phyloP scores from a whole-genome alignment of 2,797 vertebrate species.

The Corythornis leucogaster region DNA sequence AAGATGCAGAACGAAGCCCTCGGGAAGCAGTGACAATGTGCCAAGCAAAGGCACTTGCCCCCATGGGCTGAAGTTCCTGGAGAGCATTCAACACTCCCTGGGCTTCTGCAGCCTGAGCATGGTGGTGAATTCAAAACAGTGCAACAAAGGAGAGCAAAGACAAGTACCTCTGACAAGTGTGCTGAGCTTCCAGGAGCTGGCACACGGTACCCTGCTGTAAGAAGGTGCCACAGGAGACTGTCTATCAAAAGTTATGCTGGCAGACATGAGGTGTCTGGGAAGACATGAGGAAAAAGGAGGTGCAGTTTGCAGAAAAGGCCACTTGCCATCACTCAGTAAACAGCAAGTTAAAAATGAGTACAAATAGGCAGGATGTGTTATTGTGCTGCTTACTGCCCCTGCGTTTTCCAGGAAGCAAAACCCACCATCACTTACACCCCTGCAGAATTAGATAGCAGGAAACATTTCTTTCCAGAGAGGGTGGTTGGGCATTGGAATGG shows the following conservation, averaged over 20 bases:
- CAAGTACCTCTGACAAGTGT: neutral
- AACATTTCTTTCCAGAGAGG: no score
- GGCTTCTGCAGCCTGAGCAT: neutral
- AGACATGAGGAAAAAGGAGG: neutral
- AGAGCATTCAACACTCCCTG: fast-evolving
- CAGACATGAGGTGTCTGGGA: neutral
- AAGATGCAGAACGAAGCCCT: neutral
- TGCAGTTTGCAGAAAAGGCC: neutral
- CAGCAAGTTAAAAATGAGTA: neutral
- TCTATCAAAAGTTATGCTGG: neutral
- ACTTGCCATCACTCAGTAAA: neutral
- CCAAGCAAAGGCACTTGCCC: neutral
- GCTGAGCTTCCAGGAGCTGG: neutral
- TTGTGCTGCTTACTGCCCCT: neutral
- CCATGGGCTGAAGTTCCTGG: neutral
- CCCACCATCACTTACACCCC: fast-evolving
- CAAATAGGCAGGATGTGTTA: neutral
- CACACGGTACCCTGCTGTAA: neutral
- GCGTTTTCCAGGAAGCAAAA: neutral
- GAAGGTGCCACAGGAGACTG: neutral
- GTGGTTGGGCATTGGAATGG: no score
- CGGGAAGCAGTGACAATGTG: neutral
- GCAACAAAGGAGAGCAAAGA: neutral
- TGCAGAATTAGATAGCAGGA: neutral
- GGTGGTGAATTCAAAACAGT: neutral